phyloP scores from a whole-genome alignment of 2,797 vertebrate species.

The Crocidura indochinensis region DNA sequence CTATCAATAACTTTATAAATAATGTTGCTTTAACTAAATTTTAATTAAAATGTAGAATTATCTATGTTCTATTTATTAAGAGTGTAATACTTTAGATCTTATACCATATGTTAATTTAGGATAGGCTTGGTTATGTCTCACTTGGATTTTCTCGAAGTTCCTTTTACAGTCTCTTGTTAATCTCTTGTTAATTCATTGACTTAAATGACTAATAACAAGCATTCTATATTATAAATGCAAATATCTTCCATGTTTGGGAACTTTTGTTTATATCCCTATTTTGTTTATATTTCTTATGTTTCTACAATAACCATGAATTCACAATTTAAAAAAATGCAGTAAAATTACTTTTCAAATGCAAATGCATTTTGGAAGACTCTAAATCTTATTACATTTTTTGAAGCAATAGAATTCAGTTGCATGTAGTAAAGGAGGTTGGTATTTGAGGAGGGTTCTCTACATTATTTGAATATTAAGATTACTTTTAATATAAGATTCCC shows the following conservation, averaged over 20 bases:
- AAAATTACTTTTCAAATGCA: slow-evolving; percentile 66
- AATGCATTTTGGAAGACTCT: slow-evolving; percentile 65
- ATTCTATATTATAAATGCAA: slow-evolving; percentile 67
- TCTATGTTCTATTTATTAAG: slow-evolving; percentile 43
- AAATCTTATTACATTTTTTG: slow-evolving; percentile 61
- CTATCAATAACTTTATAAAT: too few relatives aligned
- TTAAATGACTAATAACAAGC: not conserved
- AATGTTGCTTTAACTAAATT: too few relatives aligned
- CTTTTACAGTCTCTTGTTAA: not conserved
- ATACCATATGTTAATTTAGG: not conserved
- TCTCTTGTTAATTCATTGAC: not conserved
- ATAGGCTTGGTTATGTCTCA: not conserved
- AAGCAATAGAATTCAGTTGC: slow-evolving; percentile 38
- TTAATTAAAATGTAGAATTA: too few relatives aligned
- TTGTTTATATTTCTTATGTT: slow-evolving; percentile 66
- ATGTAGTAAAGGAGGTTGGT: not conserved
- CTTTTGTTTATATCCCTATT: slow-evolving; percentile 51
- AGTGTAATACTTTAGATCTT: not conserved
- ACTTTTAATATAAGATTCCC: not conserved
- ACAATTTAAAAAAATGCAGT: slow-evolving; percentile 73
- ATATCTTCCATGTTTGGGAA: slow-evolving; percentile 38
- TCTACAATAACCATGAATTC: slow-evolving; percentile 66
- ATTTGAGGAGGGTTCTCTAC: not conserved
- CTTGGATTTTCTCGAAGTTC: slow-evolving; percentile 42
- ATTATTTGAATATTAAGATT: slow-evolving; percentile 39